A percentile compares a stretch with the other conserved stretches of the same genome.
These are phyloP conservation scores for Hephaestus fuliginosus DNA, from an alignment of 2,797 vertebrate species.

Conservation along the genomic window DNA sequence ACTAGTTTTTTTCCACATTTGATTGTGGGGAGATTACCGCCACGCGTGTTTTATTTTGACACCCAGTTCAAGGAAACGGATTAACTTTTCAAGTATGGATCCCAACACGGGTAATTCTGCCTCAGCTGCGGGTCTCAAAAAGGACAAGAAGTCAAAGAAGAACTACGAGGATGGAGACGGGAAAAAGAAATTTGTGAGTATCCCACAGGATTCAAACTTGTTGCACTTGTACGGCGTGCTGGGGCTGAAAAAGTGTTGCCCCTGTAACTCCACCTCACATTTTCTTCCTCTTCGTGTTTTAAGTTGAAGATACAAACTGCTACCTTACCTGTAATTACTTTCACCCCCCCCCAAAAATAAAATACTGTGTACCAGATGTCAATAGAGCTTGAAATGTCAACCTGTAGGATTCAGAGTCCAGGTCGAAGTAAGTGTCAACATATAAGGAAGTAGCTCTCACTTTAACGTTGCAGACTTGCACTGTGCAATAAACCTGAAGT, in stretches of 20 bases:
- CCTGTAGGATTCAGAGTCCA: not conserved
- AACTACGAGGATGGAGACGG: conserved; percentile 85
- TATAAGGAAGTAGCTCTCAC: conserved; percentile 63
- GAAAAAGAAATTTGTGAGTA: conserved; percentile 90
- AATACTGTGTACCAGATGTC: conserved; percentile 49
- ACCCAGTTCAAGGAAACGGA: conserved; percentile 53
- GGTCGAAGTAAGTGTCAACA: conserved; percentile 30
- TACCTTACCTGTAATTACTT: conserved; percentile 54
- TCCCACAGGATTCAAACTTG: conserved; percentile 16
- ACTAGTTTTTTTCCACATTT: conserved; percentile 10
- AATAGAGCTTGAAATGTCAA: not conserved
- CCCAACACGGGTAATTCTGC: conserved; percentile 78
- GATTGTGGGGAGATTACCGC: conserved; percentile 20
- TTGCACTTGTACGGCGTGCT: not conserved
- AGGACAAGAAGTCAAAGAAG: conserved; percentile 89
- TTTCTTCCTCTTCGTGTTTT: conserved; percentile 36
- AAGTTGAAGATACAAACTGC: conserved; percentile 27
- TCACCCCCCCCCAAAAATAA: not conserved
- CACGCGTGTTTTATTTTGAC: conserved; percentile 53
- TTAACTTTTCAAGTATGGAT: conserved; percentile 80
- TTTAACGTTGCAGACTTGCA: conserved; percentile 5
- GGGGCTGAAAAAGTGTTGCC: not conserved
- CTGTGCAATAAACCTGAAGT: not conserved
- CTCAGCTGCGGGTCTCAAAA: conserved; percentile 81
- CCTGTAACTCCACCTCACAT: not conserved